Percentiles rank a stretch among this genome's conserved stretches.
Conservation (phyloP, 2,113 vertebrate genomes). For the Sinocyclocheilus anshuiensis region DNA sequence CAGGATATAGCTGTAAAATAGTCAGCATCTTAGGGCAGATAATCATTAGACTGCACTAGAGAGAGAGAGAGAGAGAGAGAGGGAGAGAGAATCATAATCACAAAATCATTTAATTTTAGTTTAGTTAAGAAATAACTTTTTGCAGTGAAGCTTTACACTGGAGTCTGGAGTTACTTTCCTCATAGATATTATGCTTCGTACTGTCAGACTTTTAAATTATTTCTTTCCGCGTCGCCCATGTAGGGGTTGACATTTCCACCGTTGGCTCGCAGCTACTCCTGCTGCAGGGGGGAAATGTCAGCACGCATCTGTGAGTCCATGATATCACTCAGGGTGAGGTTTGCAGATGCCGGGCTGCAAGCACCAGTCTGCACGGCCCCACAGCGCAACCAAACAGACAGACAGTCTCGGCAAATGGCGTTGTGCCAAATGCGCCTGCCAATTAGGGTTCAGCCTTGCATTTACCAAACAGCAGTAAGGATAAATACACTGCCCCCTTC, state of each 20-base stretch:
- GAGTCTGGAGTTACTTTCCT: background rate
- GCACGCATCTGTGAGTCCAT: conserved; percentile 72
- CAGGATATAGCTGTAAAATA: conserved; percentile 2
- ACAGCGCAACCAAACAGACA: conserved; percentile 49
- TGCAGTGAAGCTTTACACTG: background rate
- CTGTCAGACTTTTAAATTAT: conserved; percentile 69
- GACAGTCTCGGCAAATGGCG: conserved; percentile 45
- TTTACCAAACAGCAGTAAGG: conserved; percentile 53
- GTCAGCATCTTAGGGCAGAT: conserved; percentile 8
- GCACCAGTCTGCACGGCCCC: conserved; percentile 60
- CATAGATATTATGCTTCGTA: conserved; percentile 53
- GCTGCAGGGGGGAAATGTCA: conserved; percentile 73
- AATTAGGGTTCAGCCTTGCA: conserved; percentile 57
- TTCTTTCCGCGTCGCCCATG: conserved; percentile 61
- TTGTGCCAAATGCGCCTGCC: conserved; percentile 54
- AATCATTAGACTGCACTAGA: background rate
- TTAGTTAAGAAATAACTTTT: background rate
- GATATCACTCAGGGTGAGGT: conserved; percentile 66
- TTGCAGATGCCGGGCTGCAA: conserved; percentile 37
- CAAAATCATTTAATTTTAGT: no score
- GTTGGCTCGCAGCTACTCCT: conserved; percentile 66
- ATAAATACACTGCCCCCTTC: conserved; percentile 43
- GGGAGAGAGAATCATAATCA: no score
- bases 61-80: no score
- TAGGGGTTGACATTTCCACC: conserved; percentile 72